phyloP scores from a whole-genome alignment of 1,140 invertebrate species.

The Lethrus apterus region DNA sequence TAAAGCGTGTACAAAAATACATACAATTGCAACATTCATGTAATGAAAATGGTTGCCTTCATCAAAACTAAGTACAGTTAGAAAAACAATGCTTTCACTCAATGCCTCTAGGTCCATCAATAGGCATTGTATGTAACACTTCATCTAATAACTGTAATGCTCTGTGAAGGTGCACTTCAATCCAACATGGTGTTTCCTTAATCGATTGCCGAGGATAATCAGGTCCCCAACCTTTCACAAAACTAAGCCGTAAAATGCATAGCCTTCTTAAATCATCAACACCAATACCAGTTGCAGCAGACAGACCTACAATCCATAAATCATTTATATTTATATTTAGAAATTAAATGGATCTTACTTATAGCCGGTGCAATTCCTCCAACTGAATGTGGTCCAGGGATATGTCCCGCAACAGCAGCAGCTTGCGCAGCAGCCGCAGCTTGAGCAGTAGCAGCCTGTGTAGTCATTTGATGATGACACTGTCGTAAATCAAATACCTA shows the following conservation, averaged over 20 bases:
- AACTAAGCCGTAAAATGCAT: constrained; percentile 92
- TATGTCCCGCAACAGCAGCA: constrained; percentile 89
- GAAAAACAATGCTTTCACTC: no score
- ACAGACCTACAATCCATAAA: constrained; percentile 48
- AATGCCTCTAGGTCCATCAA: constrained; percentile 75
- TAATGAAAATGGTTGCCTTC: no score
- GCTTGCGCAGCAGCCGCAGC: constrained; percentile 93
- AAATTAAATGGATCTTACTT: constrained; percentile 33
- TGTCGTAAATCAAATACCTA: constrained; percentile 92
- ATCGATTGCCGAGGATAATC: constrained; percentile 95
- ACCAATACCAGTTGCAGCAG: constrained; percentile 86
- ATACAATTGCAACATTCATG: no score
- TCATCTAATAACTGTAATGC: constrained; percentile 93
- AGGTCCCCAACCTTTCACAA: constrained; percentile 99
- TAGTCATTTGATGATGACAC: constrained; percentile 95
- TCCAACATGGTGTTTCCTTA: constrained; percentile 98
- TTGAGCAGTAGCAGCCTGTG: constrained; percentile 84
- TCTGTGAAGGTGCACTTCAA: constrained; percentile 93
- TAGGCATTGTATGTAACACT: constrained; percentile 90
- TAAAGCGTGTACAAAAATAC: no score
- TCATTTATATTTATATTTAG: no score
- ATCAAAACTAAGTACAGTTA: no score
- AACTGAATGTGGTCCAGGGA: constrained; percentile 41
- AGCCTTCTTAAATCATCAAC: constrained; percentile 94
- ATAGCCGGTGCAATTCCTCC: constrained; percentile 41